Conservation (phyloP, 2,113 vertebrate genomes). For the Aix galericulata region DNA sequence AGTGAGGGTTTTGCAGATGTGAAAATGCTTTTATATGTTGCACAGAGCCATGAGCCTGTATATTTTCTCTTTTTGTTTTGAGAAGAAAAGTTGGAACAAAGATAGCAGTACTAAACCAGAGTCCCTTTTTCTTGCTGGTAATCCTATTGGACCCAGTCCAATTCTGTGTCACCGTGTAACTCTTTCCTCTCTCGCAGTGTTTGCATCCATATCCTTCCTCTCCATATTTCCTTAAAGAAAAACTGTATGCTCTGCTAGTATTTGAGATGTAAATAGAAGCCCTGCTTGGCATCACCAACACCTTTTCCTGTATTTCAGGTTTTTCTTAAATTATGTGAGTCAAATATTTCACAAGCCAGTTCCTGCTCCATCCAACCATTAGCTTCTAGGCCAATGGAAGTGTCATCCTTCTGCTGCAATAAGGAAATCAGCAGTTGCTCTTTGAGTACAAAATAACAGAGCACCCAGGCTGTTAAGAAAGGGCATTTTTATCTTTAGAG, state of each 20-base stretch:
- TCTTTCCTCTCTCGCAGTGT: neutral
- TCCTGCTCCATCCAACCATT: neutral
- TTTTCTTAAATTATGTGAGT: neutral
- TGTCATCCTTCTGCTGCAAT: neutral
- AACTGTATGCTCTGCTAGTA: neutral
- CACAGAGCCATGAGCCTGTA: neutral
- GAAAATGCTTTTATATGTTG: conserved; percentile 45
- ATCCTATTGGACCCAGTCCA: conserved; percentile 39
- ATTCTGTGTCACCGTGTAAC: neutral
- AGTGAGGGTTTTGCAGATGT: neutral
- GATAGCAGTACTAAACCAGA: conserved; percentile 33
- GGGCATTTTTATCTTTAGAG: neutral
- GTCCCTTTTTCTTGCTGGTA: conserved; percentile 26
- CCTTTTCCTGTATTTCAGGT: neutral
- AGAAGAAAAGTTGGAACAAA: conserved; percentile 38
- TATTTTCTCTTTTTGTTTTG: conserved; percentile 33
- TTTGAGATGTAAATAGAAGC: neutral
- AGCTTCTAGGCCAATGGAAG: neutral
- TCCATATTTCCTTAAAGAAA: neutral
- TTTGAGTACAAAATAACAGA: neutral
- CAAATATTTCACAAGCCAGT: neutral
- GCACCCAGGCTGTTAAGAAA: neutral
- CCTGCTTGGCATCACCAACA: neutral
- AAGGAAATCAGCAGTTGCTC: neutral
- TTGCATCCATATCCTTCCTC: neutral